Evolutionary conservation across 2,113 vertebrate species (phyloP).

Genomic region (Haemorhous mexicanus): DNA sequence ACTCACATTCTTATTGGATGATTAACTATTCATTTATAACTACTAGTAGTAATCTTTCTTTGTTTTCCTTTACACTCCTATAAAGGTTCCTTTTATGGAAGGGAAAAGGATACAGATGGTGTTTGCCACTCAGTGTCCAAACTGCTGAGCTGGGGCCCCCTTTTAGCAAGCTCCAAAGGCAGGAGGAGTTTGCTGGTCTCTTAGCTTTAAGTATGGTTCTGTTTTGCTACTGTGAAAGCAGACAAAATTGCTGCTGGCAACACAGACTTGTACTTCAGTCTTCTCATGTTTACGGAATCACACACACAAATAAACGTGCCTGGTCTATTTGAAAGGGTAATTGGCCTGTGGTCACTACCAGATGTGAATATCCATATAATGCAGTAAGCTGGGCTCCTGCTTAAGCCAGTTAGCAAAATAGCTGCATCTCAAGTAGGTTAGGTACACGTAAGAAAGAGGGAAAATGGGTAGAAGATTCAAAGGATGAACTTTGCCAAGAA

Average conservation of each 20-base stretch:
- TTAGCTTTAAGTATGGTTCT: conserved; percentile 40
- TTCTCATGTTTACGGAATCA: conserved; percentile 62
- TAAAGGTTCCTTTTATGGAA: conserved; percentile 71
- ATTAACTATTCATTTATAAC: conserved; percentile 50
- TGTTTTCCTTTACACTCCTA: conserved; percentile 60
- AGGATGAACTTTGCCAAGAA: neutral
- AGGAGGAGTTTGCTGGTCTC: conserved; percentile 40
- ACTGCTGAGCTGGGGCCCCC: conserved; percentile 39
- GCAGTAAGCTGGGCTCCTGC: neutral
- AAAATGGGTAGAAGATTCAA: neutral
- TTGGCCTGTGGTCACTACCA: conserved; percentile 49
- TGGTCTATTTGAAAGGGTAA: conserved; percentile 50
- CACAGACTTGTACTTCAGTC: neutral
- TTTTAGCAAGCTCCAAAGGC: conserved; percentile 47
- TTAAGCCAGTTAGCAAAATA: conserved; percentile 2
- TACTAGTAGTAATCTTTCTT: conserved; percentile 53
- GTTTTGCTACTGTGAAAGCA: conserved; percentile 62
- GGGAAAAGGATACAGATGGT: conserved; percentile 74
- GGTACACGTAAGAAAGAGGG: neutral
- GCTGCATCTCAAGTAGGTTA: neutral
- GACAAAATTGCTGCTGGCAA: conserved; percentile 62
- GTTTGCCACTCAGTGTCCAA: conserved; percentile 57
- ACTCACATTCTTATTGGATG: conserved; percentile 25
- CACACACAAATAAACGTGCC: conserved; percentile 40
- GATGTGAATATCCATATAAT: neutral